These are phyloP conservation scores for Petrophora chlorosata DNA, from an alignment of 2,888 invertebrate species.

Conservation along the genomic window DNA sequence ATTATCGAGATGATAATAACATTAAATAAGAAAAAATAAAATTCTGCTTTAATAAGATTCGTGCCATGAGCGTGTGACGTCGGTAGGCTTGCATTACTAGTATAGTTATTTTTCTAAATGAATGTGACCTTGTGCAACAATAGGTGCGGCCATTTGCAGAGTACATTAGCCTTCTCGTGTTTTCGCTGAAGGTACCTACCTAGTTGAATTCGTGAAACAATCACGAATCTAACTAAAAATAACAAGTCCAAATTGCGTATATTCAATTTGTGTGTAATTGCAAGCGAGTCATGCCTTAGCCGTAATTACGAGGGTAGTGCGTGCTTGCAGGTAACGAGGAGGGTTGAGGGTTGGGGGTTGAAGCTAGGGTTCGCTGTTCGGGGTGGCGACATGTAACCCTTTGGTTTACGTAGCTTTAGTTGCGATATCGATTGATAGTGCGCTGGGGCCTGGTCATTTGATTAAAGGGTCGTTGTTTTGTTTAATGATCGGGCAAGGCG, in stretches of 20 bases:
- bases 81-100: too few species aligned
- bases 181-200: neutral
- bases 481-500: conserved; percentile 11
- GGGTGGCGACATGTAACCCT: conserved; percentile 34
- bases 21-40: too few species aligned
- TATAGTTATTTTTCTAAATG: too few species aligned
- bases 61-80: too few species aligned
- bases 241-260: conserved; percentile 29
- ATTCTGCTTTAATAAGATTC: too few species aligned
- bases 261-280: conserved; percentile 39
- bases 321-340: conserved; percentile 40
- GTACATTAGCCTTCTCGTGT: too few species aligned
- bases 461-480: conserved; percentile 24
- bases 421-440: conserved; percentile 26
- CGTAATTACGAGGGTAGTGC: conserved; percentile 36
- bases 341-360: conserved; percentile 10
- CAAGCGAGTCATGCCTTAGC: conserved; percentile 36
- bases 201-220: too few species aligned
- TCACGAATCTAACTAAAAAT: conserved; percentile 8
- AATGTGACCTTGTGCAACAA: too few species aligned
- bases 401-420: conserved; percentile 20
- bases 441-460: conserved; percentile 23
- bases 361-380: conserved; percentile 20
- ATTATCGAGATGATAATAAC: too few species aligned
- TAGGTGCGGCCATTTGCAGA: too few species aligned